Percentiles rank a stretch among this genome's conserved stretches.
Evolutionary conservation across 2,888 invertebrate species (phyloP).

Genomic region (Lordiphosa fenestrarum): DNA sequence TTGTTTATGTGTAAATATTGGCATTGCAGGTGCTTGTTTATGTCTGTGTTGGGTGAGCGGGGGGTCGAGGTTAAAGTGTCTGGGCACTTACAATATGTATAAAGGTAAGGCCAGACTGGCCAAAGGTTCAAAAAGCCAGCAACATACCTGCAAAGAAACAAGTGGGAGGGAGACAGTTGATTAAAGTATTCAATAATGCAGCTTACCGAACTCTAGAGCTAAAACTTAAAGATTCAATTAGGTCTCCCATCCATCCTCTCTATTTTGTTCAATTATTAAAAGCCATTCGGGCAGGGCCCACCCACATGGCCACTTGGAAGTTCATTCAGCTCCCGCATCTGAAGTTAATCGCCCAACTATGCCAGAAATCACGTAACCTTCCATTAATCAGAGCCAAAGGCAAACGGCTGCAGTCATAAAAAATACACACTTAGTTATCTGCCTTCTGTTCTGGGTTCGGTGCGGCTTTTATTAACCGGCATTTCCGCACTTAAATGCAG

Average conservation of each 20-base stretch:
- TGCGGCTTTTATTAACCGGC: slow-evolving; percentile 46
- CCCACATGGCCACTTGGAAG: slow-evolving; percentile 43
- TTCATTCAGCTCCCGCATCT: slow-evolving; percentile 54
- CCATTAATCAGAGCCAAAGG: slow-evolving; percentile 56
- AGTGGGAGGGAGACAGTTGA: slow-evolving; percentile 2
- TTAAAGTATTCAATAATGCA: neutral
- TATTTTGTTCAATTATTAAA: no score
- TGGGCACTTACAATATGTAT: slow-evolving; percentile 3
- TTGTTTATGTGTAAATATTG: slow-evolving; percentile 57
- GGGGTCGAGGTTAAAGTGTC: slow-evolving; percentile 18
- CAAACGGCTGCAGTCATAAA: slow-evolving; percentile 39
- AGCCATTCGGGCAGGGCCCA: slow-evolving; percentile 22
- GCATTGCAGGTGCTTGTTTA: slow-evolving; percentile 52
- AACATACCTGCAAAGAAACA: slow-evolving; percentile 25
- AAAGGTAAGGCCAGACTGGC: neutral
- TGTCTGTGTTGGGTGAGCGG: neutral
- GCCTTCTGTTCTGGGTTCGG: slow-evolving; percentile 19
- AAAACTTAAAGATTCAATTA: slow-evolving; percentile 21
- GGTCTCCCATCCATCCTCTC: neutral
- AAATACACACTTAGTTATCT: slow-evolving; percentile 28
- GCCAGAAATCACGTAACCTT: slow-evolving; percentile 67
- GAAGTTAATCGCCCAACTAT: slow-evolving; percentile 64
- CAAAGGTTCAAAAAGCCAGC: slow-evolving; percentile 1
- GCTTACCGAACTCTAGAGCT: no score
- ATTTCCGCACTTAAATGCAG: slow-evolving; percentile 68